Percentiles rank a stretch among this genome's conserved stretches.
Evolutionary conservation across 2,797 vertebrate species (phyloP).

Genomic region (Neomorphus geoffroyi): DNA sequence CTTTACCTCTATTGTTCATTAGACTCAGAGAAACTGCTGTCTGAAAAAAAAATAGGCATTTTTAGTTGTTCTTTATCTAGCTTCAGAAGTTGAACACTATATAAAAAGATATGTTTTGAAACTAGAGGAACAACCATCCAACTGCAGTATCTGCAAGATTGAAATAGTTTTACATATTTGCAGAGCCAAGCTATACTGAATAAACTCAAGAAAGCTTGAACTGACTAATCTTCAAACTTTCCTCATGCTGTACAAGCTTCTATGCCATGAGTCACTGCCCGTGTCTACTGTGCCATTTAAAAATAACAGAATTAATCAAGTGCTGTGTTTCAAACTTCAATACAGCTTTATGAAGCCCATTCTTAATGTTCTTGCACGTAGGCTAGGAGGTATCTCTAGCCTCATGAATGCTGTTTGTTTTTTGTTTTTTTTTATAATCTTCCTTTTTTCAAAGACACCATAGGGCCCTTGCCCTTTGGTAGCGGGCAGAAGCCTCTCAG

Average conservation of each 20-base stretch:
- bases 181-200: background rate
- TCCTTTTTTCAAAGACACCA: background rate
- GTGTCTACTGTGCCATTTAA: background rate
- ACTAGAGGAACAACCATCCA: background rate
- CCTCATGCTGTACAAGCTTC: background rate
- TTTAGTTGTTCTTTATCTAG: background rate
- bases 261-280: background rate
- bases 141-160: background rate
- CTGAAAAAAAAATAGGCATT: background rate
- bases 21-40: background rate
- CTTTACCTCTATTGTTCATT: constrained; percentile 7
- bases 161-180: background rate
- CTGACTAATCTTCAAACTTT: background rate
- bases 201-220: background rate
- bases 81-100: background rate
- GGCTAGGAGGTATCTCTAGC: background rate
- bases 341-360: background rate
- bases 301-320: background rate
- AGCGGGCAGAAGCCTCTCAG: background rate
- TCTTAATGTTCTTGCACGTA: background rate
- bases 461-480: background rate
- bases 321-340: background rate
- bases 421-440: background rate
- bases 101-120: background rate
- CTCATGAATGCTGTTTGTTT: fast-evolving